Evolutionary conservation across 2,888 invertebrate species (phyloP).

Genomic region (Syritta pipiens): DNA sequence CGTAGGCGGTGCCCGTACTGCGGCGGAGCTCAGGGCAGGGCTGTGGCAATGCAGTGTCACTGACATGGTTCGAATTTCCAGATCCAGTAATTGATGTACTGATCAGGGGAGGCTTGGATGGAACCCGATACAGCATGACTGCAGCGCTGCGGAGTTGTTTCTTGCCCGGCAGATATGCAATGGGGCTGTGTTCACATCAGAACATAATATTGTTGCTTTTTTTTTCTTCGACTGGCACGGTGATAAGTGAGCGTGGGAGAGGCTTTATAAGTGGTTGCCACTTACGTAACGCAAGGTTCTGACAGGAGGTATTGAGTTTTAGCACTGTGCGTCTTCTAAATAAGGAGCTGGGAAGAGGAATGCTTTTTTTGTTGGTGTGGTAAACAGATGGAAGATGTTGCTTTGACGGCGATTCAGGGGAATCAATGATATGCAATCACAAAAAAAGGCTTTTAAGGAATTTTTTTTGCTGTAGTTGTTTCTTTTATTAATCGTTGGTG

Average conservation of each 20-base stretch:
- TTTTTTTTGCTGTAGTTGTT: too few relatives aligned
- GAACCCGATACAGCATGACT: constrained; percentile 47
- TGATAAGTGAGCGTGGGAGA: constrained; percentile 50
- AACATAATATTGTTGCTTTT: constrained; percentile 27
- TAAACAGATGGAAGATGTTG: too few relatives aligned
- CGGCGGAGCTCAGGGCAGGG: neutral
- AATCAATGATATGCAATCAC: too few relatives aligned
- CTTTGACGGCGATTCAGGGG: too few relatives aligned
- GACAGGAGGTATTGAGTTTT: neutral
- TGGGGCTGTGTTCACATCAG: constrained; percentile 29
- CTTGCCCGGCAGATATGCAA: neutral
- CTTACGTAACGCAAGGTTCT: constrained; percentile 3
- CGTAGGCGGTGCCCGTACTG: constrained; percentile 17
- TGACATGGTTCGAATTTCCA: constrained; percentile 67
- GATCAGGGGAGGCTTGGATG: constrained; percentile 44
- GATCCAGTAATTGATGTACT: constrained; percentile 37
- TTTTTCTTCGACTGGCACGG: constrained; percentile 13
- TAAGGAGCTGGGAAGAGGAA: too few relatives aligned
- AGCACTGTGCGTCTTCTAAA: too few relatives aligned
- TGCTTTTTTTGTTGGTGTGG: too few relatives aligned
- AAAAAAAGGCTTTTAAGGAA: too few relatives aligned
- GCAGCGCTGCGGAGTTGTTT: constrained; percentile 32
- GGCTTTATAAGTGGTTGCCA: constrained; percentile 9
- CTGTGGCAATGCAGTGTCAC: constrained; percentile 55
- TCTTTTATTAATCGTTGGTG: too few relatives aligned